phyloP scores from a whole-genome alignment of 1,140 invertebrate genomes.

The Musca domestica region DNA sequence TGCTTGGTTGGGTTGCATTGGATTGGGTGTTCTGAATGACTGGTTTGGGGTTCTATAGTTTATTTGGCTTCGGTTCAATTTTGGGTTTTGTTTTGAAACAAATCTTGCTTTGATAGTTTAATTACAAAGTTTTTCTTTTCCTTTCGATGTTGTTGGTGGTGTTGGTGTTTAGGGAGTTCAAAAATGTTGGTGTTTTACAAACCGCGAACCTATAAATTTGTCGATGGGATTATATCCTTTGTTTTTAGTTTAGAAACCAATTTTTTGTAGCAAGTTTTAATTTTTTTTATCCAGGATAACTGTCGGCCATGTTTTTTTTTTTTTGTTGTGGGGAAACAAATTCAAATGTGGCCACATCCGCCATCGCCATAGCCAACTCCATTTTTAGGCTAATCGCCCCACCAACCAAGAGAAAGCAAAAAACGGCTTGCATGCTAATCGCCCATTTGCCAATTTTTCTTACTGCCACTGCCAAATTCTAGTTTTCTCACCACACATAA shows the following conservation, averaged over 20 bases:
- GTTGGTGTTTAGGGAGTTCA: neutral
- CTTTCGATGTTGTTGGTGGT: neutral
- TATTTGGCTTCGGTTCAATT: neutral
- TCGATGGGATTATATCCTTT: neutral
- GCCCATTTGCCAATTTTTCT: conserved; percentile 11
- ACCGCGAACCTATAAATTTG: conserved; percentile 11
- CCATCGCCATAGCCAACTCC: neutral
- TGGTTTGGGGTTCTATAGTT: neutral
- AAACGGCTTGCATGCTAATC: conserved; percentile 12
- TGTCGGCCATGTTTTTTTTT: neutral
- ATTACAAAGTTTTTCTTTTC: conserved; percentile 16
- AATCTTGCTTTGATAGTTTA: conserved; percentile 20
- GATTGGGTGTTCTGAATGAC: neutral
- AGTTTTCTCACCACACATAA: conserved; percentile 7
- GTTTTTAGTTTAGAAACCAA: neutral
- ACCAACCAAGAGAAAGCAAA: no score
- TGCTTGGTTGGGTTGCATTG: neutral
- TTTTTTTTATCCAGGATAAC: neutral
- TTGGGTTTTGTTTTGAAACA: conserved; percentile 6
- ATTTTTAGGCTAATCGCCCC: neutral
- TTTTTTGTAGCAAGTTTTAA: neutral
- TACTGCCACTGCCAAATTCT: neutral
- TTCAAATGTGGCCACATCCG: neutral
- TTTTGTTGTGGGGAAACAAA: neutral
- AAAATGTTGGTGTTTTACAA: no score